Evolutionary conservation across 2,888 invertebrate species (phyloP), one percentile per base, ranked within the genome.

Genomic region (Tigriopus californicus): DNA sequence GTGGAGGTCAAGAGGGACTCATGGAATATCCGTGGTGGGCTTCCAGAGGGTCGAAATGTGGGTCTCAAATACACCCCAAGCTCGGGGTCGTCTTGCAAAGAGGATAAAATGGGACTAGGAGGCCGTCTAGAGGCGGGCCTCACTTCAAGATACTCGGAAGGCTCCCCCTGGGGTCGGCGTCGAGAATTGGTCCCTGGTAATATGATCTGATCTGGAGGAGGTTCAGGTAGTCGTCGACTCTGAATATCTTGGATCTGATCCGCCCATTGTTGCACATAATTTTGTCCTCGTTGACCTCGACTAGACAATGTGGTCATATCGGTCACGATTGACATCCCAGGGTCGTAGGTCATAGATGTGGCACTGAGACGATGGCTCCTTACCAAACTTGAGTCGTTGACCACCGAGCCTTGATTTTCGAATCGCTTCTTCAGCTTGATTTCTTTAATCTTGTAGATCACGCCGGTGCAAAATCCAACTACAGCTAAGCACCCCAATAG

Each of bases 201-300:
- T 3, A 33, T 33, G 8, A 33, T 33, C 8, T 33, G 33, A 47
- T 47, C 47, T 8, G 15, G 12, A 15, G 54, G 54, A 40, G 54
- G 54, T n/a, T 54, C 54, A 10, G 54, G 54, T 25, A 54, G 22
- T 41, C 41, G 15, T 54, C 54, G 5, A 40, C 24, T 54, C 22
- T 54, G 54, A 24, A 54, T 54, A n/a, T 25, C 15, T 5, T 15
- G 18, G 15, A 41, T 22, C n/a, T 22, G n/a, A 24, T 54, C 15
- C 6, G 15, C 41, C 40, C 15, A 33, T 33, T 33, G 33, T 33
- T 33, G 33, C 33, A 33, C 33, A 33, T 33, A 33, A 33, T 33
- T 33, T 33, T 33, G 33, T 8, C 33, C 33, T 5, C 33, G 33
- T 8, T 33, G 33, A 33, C 33, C 33, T 33, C 33, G 33, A 8